These are phyloP conservation scores for Therioaphis trifolii DNA, from an alignment of 2,888 invertebrate species.

Conservation along the genomic window DNA sequence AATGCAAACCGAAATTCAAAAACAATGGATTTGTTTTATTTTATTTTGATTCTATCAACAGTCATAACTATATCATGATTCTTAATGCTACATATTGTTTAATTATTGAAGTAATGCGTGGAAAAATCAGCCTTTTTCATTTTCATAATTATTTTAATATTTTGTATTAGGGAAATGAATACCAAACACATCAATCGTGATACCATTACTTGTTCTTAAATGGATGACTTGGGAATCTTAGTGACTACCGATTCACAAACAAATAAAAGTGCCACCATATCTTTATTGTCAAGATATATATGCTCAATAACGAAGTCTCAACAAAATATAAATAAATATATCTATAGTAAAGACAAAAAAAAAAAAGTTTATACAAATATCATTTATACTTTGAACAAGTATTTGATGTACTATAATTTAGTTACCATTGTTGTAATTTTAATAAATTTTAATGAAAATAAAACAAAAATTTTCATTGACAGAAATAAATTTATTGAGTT, in stretches of 20 bases:
- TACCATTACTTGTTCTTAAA: too few relatives aligned
- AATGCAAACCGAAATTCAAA: not conserved
- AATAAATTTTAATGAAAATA: not conserved
- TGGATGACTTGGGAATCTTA: too few relatives aligned
- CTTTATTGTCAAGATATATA: too few relatives aligned
- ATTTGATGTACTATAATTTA: not conserved
- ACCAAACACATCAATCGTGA: too few relatives aligned
- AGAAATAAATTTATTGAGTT: constrained; percentile 16
- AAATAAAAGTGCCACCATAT: too few relatives aligned
- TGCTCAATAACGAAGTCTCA: too few relatives aligned
- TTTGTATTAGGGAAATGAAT: too few relatives aligned
- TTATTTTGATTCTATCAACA: not conserved
- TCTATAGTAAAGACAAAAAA: not conserved
- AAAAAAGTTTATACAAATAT: not conserved
- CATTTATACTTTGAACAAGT: not conserved
- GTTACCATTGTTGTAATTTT: not conserved
- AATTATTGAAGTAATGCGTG: too few relatives aligned
- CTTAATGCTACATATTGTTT: too few relatives aligned
- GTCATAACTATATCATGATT: not conserved
- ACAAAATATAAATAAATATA: not conserved
- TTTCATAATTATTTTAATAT: too few relatives aligned
- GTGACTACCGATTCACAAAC: too few relatives aligned
- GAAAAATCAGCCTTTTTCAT: too few relatives aligned
- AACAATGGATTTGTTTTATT: not conserved
- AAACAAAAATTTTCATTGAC: not conserved